Evolutionary conservation across 2,113 vertebrate species (phyloP).

Genomic region (Scatophagus argus): DNA sequence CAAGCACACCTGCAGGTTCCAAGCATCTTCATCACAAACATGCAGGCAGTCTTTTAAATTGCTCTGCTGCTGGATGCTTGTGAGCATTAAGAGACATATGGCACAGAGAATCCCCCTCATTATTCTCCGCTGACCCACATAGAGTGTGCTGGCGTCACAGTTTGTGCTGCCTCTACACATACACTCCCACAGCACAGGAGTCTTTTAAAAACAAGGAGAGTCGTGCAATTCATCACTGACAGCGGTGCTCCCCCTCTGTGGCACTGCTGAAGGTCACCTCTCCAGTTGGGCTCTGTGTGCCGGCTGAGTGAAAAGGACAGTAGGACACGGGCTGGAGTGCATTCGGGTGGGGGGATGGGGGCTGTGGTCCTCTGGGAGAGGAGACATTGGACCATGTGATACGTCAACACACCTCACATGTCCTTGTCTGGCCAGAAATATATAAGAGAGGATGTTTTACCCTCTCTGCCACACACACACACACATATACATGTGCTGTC

Average conservation of each 20-base stretch:
- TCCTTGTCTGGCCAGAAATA: slow-evolving; percentile 51
- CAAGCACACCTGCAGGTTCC: slow-evolving; percentile 7
- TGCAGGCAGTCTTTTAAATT: slow-evolving; percentile 7
- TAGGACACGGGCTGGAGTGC: slow-evolving; percentile 26
- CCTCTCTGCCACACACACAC: slow-evolving; percentile 2
- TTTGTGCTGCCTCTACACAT: slow-evolving; percentile 67
- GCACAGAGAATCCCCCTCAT: slow-evolving; percentile 64
- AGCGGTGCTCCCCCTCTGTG: slow-evolving; percentile 46
- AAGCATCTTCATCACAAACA: slow-evolving; percentile 26
- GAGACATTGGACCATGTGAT: slow-evolving; percentile 25
- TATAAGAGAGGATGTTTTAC: neutral
- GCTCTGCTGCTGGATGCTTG: slow-evolving; percentile 9
- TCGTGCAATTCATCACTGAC: slow-evolving; percentile 78
- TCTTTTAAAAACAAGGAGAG: slow-evolving; percentile 59
- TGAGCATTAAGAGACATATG: slow-evolving; percentile 54
- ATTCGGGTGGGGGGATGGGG: neutral
- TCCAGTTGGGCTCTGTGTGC: slow-evolving; percentile 54
- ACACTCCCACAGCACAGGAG: slow-evolving; percentile 45
- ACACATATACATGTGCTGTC: neutral
- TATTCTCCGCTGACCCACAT: slow-evolving; percentile 72
- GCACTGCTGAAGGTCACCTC: slow-evolving; percentile 70
- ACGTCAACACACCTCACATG: slow-evolving; percentile 19
- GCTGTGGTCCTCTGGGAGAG: slow-evolving; percentile 15
- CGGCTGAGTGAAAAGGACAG: slow-evolving; percentile 51
- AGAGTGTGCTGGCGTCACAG: slow-evolving; percentile 37